Percentiles rank a stretch among this genome's conserved stretches.
Conservation (phyloP, 2,888 invertebrate species). For the Ormia ochracea region DNA sequence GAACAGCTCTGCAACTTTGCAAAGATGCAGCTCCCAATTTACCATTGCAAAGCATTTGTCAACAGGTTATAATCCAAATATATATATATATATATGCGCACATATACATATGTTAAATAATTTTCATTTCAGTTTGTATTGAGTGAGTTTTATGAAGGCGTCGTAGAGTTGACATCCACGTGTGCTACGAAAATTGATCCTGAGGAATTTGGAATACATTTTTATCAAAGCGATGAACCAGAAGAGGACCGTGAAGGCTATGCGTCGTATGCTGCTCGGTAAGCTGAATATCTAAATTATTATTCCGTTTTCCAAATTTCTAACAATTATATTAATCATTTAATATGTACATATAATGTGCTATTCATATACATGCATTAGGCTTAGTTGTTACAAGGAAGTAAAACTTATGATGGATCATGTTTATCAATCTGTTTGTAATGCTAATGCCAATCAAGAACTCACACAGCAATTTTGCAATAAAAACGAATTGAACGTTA, state of each 20-base stretch:
- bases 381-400: constrained; percentile 93
- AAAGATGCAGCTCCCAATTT: constrained; percentile 92
- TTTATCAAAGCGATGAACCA: constrained; percentile 89
- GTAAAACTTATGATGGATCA: constrained; percentile 86
- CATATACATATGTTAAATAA: background rate
- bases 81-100: background rate
- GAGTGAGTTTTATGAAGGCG: constrained; percentile 89
- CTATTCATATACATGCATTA: constrained; percentile 71
- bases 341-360: background rate
- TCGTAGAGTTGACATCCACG: constrained; percentile 90
- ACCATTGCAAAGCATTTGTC: constrained; percentile 89
- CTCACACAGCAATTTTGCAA: constrained; percentile 64
- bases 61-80: constrained; percentile 77
- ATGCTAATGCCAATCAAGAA: constrained; percentile 70
- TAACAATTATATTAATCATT: background rate
- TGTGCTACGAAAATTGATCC: constrained; percentile 93
- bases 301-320: background rate
- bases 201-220: constrained; percentile 90
- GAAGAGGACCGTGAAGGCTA: constrained; percentile 90
- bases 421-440: constrained; percentile 71
- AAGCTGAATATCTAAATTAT: background rate
- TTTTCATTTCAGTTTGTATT: constrained; percentile 79
- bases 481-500: constrained; percentile 66
- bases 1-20: constrained; percentile 88
- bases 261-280: constrained; percentile 82